These are phyloP conservation scores for Tenodera sinensis DNA, from an alignment of 2,888 invertebrate species.

Conservation along the genomic window DNA sequence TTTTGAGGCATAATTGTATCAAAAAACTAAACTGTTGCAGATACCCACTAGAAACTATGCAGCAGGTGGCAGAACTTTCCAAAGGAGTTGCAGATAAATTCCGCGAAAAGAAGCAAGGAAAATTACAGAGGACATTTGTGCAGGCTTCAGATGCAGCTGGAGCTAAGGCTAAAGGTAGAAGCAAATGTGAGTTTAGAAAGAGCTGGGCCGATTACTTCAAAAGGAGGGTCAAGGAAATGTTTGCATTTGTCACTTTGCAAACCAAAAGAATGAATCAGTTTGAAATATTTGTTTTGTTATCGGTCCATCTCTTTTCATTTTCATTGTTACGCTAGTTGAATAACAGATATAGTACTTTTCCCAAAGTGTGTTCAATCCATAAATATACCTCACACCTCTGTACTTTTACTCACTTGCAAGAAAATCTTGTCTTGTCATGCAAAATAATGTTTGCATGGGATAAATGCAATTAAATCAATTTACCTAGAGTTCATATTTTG, in stretches of 20 bases:
- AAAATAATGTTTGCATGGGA: no score
- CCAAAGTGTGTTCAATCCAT: no score
- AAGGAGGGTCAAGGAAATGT: not conserved
- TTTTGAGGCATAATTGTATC: no score
- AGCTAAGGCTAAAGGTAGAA: conserved; percentile 66
- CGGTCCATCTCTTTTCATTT: not conserved
- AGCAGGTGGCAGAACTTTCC: conserved; percentile 67
- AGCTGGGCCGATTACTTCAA: not conserved
- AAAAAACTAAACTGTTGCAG: conserved; percentile 45
- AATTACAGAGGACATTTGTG: conserved; percentile 70
- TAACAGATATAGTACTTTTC: no score
- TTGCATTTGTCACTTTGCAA: not conserved
- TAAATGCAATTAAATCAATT: no score
- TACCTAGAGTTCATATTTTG: no score
- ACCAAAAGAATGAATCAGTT: not conserved
- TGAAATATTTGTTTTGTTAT: not conserved
- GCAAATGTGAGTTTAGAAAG: conserved; percentile 4
- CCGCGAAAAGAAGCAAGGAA: conserved; percentile 57
- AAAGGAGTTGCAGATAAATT: conserved; percentile 71
- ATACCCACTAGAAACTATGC: conserved; percentile 81
- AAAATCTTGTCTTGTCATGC: no score
- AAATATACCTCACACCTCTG: no score
- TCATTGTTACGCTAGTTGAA: no score
- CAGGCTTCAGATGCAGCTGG: conserved; percentile 75
- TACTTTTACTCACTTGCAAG: no score